phyloP scores from a whole-genome alignment of 2,888 invertebrate species.

The Choristoneura rosaceana region DNA sequence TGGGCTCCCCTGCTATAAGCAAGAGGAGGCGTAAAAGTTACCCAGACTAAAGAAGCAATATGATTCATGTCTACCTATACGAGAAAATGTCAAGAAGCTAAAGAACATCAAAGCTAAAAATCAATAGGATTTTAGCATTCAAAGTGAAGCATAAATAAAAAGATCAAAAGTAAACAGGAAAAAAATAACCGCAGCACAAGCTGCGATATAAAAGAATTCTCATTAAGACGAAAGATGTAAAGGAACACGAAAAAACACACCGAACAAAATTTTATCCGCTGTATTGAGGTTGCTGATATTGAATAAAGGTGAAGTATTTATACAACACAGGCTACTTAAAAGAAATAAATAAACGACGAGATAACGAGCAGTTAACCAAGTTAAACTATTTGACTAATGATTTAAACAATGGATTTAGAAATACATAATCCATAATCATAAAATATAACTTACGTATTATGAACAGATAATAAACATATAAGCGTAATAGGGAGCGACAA shows the following conservation, averaged over 20 bases:
- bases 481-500: not conserved
- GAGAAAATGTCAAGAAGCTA: not conserved
- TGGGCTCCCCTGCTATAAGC: too few relatives aligned
- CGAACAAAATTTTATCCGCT: not conserved
- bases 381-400: not conserved
- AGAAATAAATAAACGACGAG: not conserved
- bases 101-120: conserved; percentile 3
- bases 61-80: not conserved
- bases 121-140: not conserved
- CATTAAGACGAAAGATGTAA: not conserved
- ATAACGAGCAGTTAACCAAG: not conserved
- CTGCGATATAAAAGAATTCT: conserved; percentile 18
- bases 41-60: not conserved
- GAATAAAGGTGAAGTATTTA: not conserved
- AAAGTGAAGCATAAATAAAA: conserved; percentile 4
- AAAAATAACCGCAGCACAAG: conserved; percentile 11
- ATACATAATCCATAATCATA: too few relatives aligned
- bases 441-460: not conserved
- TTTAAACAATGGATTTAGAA: not conserved
- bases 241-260: not conserved
- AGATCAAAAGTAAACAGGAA: conserved; percentile 8
- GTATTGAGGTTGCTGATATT: not conserved
- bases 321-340: not conserved
- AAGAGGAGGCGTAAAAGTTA: too few relatives aligned
- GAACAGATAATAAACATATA: not conserved